Base-by-base conservation (phyloP, 2,888 invertebrate genomes). In the Drosophila cognata region DNA sequence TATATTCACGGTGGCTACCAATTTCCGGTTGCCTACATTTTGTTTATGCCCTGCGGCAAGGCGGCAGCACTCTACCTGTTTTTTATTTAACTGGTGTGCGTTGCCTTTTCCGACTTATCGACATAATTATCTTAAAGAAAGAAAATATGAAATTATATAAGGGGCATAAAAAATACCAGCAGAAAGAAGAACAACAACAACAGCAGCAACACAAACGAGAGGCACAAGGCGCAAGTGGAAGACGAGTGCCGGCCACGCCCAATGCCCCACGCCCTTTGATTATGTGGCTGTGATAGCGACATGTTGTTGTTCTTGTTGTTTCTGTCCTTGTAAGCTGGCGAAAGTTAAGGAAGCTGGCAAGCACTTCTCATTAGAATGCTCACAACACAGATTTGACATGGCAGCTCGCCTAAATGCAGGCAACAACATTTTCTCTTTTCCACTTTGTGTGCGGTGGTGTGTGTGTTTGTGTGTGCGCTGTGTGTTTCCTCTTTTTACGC, bases 311-410 rank as follows among this genome's bases (percentile, higher is more conserved):
- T 64, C 60, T 62, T 62, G 51, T 21, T 63, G 55, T 16, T 36
- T 41, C 21, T 70, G 70, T 61, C 68, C 74, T 84, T 64, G 76
- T 79, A 53, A 77, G 67, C 73, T 67, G 78, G 50, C 16, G 59
- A 74, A 82, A 82, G 79, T 79, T 72, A 65, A 71, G 68, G 61
- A 66, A 81, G 61, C 71, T 80, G 81, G 84, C 58, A 71, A 71
- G 82, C 83, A 82, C 90, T 79, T 89, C 88, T 89, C 90, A 85
- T 85, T 85, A 88, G 88, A 85, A 89, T 87, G 88, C 89, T 89
- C 74, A 68, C 82, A 74, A 74, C 88, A 72, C 85, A 84, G 89
- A 85, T 88, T 83, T 83, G 83, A 83, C 80, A 85, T 71, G 86
- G 83, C 73, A 72, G 59, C 61, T 73, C 53, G 88, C 85, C 88